Evolutionary conservation across 2,888 invertebrate genomes (phyloP).

Genomic region (Cynaeus angustus): DNA sequence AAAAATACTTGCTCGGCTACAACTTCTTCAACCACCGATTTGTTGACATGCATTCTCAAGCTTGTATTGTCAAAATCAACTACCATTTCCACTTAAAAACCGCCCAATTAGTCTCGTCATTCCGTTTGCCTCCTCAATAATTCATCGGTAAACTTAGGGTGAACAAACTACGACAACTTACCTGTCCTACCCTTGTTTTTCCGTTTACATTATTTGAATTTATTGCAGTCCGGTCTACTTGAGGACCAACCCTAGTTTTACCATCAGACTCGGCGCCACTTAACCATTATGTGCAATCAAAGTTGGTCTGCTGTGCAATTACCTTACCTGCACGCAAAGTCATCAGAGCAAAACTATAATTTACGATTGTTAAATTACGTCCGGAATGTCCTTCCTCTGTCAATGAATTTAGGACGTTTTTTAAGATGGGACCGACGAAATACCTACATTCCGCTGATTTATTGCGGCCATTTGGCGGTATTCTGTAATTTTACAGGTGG

Average conservation of each 20-base stretch:
- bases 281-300: slow-evolving; percentile 54
- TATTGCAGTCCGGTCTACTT: slow-evolving; percentile 23
- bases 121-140: slow-evolving; percentile 17
- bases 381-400: slow-evolving; percentile 40
- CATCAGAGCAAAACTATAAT: slow-evolving; percentile 49
- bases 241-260: slow-evolving; percentile 32
- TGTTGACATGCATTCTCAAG: no score
- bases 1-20: no score
- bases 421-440: slow-evolving; percentile 9
- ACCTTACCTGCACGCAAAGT: slow-evolving; percentile 53
- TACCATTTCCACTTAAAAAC: no score
- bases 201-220: slow-evolving; percentile 21
- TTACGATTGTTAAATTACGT: slow-evolving; percentile 44
- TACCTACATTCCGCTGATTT: slow-evolving; percentile 23
- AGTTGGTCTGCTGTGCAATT: slow-evolving; percentile 54
- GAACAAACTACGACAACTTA: slow-evolving; percentile 20
- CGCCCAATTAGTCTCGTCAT: slow-evolving; percentile 14
- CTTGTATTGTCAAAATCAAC: no score
- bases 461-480: slow-evolving; percentile 8
- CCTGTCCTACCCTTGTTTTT: slow-evolving; percentile 16
- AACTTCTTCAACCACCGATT: no score
- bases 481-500: slow-evolving; percentile 23
- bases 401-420: slow-evolving; percentile 11
- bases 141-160: slow-evolving; percentile 16
- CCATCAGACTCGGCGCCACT: slow-evolving; percentile 52